Conservation (phyloP, 1,140 invertebrate species). For the Bombus haemorrhoidalis region DNA sequence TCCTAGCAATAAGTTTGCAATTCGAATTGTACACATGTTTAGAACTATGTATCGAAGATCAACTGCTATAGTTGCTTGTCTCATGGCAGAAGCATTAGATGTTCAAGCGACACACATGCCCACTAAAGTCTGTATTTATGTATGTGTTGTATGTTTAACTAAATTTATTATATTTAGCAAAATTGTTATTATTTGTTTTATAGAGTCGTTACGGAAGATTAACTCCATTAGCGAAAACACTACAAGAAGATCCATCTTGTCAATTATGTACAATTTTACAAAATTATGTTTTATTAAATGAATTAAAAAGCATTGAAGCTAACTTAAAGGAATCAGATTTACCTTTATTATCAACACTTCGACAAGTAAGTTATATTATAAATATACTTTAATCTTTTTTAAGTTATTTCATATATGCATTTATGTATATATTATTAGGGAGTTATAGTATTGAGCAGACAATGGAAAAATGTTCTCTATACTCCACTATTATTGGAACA, state of each 20-base stretch:
- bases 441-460: slow-evolving; percentile 94
- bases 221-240: slow-evolving; percentile 93
- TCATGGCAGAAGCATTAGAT: slow-evolving; percentile 97
- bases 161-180: slow-evolving; percentile 8
- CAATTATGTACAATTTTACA: slow-evolving; percentile 95
- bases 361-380: slow-evolving; percentile 85
- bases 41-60: slow-evolving; percentile 89
- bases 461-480: slow-evolving; percentile 98
- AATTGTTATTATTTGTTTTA: slow-evolving; percentile 39
- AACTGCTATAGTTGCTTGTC: slow-evolving; percentile 94
- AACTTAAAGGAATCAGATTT: slow-evolving; percentile 92
- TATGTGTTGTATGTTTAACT: slow-evolving; percentile 11
- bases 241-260: slow-evolving; percentile 97
- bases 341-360: slow-evolving; percentile 93
- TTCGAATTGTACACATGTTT: slow-evolving; percentile 90
- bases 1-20: slow-evolving; percentile 94
- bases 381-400: neutral
- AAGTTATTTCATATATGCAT: neutral
- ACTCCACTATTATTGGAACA: slow-evolving; percentile 95
- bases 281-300: slow-evolving; percentile 91
- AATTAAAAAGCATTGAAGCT: slow-evolving; percentile 89
- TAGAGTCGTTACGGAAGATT: slow-evolving; percentile 95
- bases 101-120: slow-evolving; percentile 91
- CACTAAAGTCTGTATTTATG: slow-evolving; percentile 85
- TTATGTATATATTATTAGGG: slow-evolving; percentile 83